Evolutionary conservation across 2,888 invertebrate genomes (phyloP), one percentile per base, ranked within the genome.

Genomic region (Suillia variegata): DNA sequence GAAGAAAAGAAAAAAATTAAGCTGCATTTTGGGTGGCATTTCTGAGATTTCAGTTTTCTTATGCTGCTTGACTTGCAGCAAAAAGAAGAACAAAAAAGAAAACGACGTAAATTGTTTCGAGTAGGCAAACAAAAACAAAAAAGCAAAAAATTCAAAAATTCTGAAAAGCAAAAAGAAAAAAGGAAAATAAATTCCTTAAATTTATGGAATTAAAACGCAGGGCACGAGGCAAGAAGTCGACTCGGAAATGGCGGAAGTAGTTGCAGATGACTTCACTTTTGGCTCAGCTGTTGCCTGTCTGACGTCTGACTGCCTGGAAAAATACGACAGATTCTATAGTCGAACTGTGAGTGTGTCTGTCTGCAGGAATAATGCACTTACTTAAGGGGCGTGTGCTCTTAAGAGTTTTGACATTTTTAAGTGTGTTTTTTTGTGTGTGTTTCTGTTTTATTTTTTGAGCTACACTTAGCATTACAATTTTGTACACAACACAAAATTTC

Each of bases 1-100:
- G 66, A 63, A 62, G 61, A 58, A 50, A 4, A 54, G n/a, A 26
- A 54, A 26, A 56, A 15, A 15, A n/a, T n/a, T n/a, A n/a, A n/a
- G n/a, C n/a, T 50, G 21, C 53, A 21, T 53, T 53, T 53, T 53
- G 53, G 34, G 53, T 53, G 53, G 53, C n/a, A 53, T 53, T 53
- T 22, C 20, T 22, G 26, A 21, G 26, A 26, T 26, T 26, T 50
- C 48, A n/a, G 22, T 22, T 10, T 48, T 42, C 18, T 42, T 2
- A 17, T 15, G 2, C 42, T 42, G 34, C 2, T 13, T 12, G 15
- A 34, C n/a, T 18, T 18, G 18, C 17, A 45, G 18, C 45, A 12
- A 45, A 26, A 31, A 8, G 31, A 31, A 38, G 38, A 8, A n/a
- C 38, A 38, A n/a, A 5, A 4, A 38, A 26, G 10, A 26, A 26